phyloP scores from a whole-genome alignment of 2,888 invertebrate species.

The Seira ritae region DNA sequence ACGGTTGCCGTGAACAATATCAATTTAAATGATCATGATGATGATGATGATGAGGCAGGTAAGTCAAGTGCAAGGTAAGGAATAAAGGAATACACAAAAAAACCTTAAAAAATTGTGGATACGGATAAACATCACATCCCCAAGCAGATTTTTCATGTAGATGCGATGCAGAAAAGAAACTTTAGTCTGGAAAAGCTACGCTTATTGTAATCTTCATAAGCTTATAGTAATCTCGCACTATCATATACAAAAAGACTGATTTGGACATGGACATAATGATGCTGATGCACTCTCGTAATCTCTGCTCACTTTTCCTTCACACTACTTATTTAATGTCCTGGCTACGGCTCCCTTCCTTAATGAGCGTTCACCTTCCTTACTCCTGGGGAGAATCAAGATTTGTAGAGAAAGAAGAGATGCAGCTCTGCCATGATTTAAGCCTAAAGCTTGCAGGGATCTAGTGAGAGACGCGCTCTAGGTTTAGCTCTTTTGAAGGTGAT shows the following conservation, averaged over 20 bases:
- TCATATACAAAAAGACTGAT: conserved; percentile 21
- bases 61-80: conserved; percentile 42
- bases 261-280: not conserved
- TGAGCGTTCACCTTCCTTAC: too few species aligned
- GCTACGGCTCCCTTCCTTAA: too few species aligned
- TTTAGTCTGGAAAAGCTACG: not conserved
- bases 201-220: conserved; percentile 31
- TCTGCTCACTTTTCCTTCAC: too few species aligned
- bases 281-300: not conserved
- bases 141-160: not conserved
- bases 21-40: conserved; percentile 29
- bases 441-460: not conserved
- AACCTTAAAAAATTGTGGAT: conserved; percentile 46
- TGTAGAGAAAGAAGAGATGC: too few species aligned
- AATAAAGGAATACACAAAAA: conserved; percentile 16
- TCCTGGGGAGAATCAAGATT: too few species aligned
- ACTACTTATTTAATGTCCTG: too few species aligned
- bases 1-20: conserved; percentile 40
- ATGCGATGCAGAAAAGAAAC: conserved; percentile 22
- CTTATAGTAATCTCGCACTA: too few species aligned
- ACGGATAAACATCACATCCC: not conserved
- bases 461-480: conserved; percentile 11
- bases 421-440: too few species aligned
- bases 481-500: conserved; percentile 30
- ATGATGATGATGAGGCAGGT: conserved; percentile 57